phyloP scores from a whole-genome alignment of 30 jellyfish, hydroid and myxozoan genomes.

The Aurelia sp. region DNA sequence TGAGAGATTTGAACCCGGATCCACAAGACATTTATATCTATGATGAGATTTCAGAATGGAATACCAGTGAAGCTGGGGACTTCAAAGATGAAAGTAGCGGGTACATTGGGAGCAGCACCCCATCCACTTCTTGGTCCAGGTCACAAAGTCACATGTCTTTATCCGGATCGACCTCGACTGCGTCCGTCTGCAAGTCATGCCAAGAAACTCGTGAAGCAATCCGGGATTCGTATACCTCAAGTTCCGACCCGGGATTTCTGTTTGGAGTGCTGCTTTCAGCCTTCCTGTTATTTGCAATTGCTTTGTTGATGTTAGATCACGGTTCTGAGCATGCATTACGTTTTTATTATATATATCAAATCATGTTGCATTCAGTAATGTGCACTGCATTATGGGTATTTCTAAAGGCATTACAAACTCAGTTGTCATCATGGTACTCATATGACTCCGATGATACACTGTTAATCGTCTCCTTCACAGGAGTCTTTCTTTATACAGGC shows the following conservation, averaged over 20 bases:
- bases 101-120: conserved; percentile 84
- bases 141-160: conserved; percentile 93
- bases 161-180: conserved; percentile 75
- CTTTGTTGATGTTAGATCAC: conserved; percentile 83
- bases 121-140: conserved; percentile 83
- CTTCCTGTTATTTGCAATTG: conserved; percentile 81
- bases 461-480: conserved; percentile 89
- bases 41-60: conserved; percentile 84
- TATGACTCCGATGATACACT: conserved; percentile 92
- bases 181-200: conserved; percentile 89
- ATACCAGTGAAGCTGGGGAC: conserved; percentile 76
- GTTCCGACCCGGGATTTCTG: conserved; percentile 95
- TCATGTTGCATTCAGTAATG: conserved; percentile 85
- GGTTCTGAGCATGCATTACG: conserved; percentile 86
- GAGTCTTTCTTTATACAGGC: conserved; percentile 93
- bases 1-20: conserved; percentile 95
- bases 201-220: conserved; percentile 86
- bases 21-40: conserved; percentile 96
- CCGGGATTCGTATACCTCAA: conserved; percentile 81
- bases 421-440: conserved; percentile 86
- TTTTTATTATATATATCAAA: conserved; percentile 83
- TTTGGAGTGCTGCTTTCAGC: conserved; percentile 90
- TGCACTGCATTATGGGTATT: conserved; percentile 86
- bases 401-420: conserved; percentile 83
- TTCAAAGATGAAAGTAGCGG: conserved; percentile 96